These are phyloP conservation scores for Coregonus suidteri DNA, from an alignment of 2,797 vertebrate genomes.

Conservation along the genomic window DNA sequence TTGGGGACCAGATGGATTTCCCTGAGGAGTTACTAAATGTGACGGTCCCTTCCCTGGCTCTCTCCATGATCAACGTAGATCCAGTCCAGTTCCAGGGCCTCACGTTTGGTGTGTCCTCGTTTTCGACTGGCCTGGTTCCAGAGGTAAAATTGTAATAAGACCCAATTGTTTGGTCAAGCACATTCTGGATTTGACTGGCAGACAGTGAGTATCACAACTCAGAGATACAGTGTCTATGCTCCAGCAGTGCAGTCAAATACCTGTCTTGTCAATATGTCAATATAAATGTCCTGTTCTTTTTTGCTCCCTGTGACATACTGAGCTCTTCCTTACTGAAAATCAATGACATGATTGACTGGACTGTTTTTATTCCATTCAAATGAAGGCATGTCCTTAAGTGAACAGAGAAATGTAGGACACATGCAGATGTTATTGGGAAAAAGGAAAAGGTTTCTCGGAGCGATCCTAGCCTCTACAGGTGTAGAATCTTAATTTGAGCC, in stretches of 20 bases:
- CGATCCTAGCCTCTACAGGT: constrained; percentile 17
- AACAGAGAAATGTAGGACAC: not conserved
- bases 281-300: not conserved
- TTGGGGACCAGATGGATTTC: constrained; percentile 81
- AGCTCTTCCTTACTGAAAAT: not conserved
- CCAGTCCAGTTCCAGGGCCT: constrained; percentile 75
- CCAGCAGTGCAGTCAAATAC: not conserved
- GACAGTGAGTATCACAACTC: not conserved
- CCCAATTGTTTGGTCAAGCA: not conserved
- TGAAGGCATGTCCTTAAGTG: constrained; percentile 6
- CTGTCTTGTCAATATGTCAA: not conserved
- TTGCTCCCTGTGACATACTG: not conserved
- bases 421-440: constrained; percentile 18
- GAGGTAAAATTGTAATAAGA: too few relatives aligned
- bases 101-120: constrained; percentile 77
- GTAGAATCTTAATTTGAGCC: too few relatives aligned
- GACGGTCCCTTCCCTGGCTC: constrained; percentile 69
- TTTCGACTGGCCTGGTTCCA: constrained; percentile 39
- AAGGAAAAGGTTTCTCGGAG: not conserved
- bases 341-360: not conserved
- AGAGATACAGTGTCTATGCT: not conserved
- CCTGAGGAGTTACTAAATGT: constrained; percentile 64
- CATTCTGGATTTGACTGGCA: not conserved
- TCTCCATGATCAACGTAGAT: constrained; percentile 74
- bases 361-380: not conserved